Conservation (phyloP, 2,797 vertebrate species). For the Danio kyathit region DNA sequence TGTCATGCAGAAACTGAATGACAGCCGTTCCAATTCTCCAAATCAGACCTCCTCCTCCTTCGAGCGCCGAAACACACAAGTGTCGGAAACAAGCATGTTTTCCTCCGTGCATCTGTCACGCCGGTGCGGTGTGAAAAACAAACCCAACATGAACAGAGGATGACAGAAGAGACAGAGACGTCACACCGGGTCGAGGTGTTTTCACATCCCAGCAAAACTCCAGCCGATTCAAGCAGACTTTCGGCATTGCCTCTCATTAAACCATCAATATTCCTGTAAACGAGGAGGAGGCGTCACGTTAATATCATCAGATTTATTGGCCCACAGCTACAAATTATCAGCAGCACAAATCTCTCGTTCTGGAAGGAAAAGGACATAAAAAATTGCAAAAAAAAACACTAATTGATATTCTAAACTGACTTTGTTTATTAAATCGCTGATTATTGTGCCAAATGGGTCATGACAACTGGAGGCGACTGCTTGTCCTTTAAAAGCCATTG, state of each 20-base stretch:
- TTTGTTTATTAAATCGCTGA: slow-evolving; percentile 79
- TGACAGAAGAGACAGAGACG: slow-evolving; percentile 45
- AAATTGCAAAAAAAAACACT: slow-evolving; percentile 69
- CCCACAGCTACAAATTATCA: slow-evolving; percentile 71
- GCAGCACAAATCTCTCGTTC: slow-evolving; percentile 72
- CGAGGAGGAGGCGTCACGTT: slow-evolving; percentile 44
- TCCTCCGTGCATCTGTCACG: slow-evolving; percentile 48
- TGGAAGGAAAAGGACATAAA: slow-evolving; percentile 66
- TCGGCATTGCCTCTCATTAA: slow-evolving; percentile 59
- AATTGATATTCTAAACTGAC: slow-evolving; percentile 78
- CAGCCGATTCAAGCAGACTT: slow-evolving; percentile 36
- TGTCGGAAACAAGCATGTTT: slow-evolving; percentile 13
- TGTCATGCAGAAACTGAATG: not conserved
- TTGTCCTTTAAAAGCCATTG: slow-evolving; percentile 72
- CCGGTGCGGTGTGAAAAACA: slow-evolving; percentile 26
- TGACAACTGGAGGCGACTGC: slow-evolving; percentile 67
- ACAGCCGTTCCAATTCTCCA: not conserved
- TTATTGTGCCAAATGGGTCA: slow-evolving; percentile 76
- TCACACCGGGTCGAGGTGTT: slow-evolving; percentile 35
- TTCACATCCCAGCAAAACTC: slow-evolving; percentile 35
- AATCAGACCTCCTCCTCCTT: not conserved
- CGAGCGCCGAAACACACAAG: not conserved
- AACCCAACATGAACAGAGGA: slow-evolving; percentile 46
- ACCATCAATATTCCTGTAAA: slow-evolving; percentile 56
- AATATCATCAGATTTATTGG: slow-evolving; percentile 64